Evolutionary conservation across 1,140 invertebrate species (phyloP).

Genomic region (Amyelois transitella): DNA sequence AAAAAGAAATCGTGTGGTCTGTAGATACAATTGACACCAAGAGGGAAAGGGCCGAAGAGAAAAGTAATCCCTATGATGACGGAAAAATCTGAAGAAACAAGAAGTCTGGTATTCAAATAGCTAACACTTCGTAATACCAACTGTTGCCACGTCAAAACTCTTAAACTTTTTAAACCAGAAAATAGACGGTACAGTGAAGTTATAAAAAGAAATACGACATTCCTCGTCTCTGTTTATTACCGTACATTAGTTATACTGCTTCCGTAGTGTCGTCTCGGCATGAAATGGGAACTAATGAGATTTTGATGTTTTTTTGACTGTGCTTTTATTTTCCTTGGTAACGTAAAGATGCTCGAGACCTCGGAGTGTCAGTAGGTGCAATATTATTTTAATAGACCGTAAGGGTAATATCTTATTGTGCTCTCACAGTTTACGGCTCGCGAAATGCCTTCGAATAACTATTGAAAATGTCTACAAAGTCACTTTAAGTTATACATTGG

Average conservation of each 20-base stretch:
- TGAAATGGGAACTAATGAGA: constrained; percentile 74
- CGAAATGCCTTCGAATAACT: neutral
- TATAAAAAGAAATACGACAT: constrained; percentile 72
- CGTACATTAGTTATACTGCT: constrained; percentile 73
- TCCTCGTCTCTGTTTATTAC: constrained; percentile 69
- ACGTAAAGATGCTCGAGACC: constrained; percentile 47
- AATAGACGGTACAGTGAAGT: constrained; percentile 63
- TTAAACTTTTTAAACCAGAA: constrained; percentile 63
- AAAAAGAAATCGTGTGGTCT: no score
- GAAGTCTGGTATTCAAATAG: neutral
- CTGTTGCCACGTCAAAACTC: constrained; percentile 26
- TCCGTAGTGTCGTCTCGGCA: constrained; percentile 71
- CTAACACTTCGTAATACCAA: neutral
- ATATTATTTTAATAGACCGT: constrained; percentile 23
- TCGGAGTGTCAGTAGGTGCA: constrained; percentile 30
- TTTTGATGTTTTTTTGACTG: constrained; percentile 75
- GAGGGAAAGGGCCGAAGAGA: no score
- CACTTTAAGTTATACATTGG: neutral
- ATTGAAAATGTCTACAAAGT: neutral
- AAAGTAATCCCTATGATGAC: no score
- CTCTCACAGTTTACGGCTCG: neutral
- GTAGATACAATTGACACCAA: no score
- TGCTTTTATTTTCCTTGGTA: constrained; percentile 67
- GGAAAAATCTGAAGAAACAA: no score
- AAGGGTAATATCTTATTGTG: constrained; percentile 5